Percentiles rank a stretch among this genome's conserved stretches.
phyloP scores from a whole-genome alignment of 2,888 invertebrate genomes.

The Xanthia icteritia region DNA sequence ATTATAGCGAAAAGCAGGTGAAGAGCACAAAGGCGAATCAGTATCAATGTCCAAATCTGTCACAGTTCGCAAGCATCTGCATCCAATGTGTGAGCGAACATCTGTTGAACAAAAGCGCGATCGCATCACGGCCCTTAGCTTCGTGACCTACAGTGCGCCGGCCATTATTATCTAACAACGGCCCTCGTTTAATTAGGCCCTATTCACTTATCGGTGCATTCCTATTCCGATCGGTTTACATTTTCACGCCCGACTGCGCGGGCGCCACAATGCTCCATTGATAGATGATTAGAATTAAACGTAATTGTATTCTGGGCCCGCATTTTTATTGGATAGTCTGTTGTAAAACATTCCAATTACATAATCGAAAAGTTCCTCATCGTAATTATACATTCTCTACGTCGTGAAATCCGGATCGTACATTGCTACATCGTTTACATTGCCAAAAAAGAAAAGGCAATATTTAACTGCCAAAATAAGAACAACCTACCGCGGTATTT shows the following conservation, averaged over 20 bases:
- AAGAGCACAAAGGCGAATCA: constrained; percentile 67
- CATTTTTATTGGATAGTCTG: constrained; percentile 46
- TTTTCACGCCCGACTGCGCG: constrained; percentile 80
- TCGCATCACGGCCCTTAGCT: constrained; percentile 75
- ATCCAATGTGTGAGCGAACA: constrained; percentile 81
- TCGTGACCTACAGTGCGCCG: constrained; percentile 77
- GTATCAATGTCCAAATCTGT: constrained; percentile 75
- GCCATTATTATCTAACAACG: constrained; percentile 79
- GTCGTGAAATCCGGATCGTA: constrained; percentile 37
- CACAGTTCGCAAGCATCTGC: constrained; percentile 83
- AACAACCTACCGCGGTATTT: constrained; percentile 75
- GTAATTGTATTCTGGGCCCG: constrained; percentile 67
- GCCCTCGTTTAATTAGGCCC: constrained; percentile 86
- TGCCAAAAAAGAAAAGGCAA: constrained; percentile 60
- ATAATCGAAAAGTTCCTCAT: constrained; percentile 28
- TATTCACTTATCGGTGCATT: constrained; percentile 87
- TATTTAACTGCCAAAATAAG: constrained; percentile 72
- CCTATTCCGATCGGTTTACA: constrained; percentile 83
- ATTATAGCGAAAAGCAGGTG: constrained; percentile 61
- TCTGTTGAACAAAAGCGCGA: constrained; percentile 79
- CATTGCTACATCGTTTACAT: constrained; percentile 60
- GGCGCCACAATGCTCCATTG: constrained; percentile 77
- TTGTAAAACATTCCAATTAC: constrained; percentile 55
- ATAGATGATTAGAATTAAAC: constrained; percentile 78
- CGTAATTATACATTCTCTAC: constrained; percentile 43